Percentiles rank a stretch among this genome's conserved stretches.
Conservation (phyloP, 2,888 invertebrate species). For the Eristalis arbustorum region DNA sequence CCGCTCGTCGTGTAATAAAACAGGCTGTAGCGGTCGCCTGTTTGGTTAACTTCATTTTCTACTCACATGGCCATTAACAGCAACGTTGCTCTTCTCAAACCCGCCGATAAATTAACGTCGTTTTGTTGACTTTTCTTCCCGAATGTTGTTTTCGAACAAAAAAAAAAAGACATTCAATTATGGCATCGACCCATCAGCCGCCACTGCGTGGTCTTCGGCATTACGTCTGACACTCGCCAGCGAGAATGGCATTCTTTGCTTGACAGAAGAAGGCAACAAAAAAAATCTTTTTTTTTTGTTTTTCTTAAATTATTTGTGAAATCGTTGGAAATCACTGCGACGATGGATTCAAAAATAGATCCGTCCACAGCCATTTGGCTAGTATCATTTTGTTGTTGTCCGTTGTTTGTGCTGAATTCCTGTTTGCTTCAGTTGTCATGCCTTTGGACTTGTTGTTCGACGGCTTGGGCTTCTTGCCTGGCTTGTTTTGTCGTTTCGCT, state of each 20-base stretch:
- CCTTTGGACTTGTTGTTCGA: slow-evolving; percentile 58
- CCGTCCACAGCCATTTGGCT: slow-evolving; percentile 43
- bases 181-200: neutral
- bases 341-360: slow-evolving; percentile 58
- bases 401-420: slow-evolving; percentile 47
- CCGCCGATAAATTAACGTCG: neutral
- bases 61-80: neutral
- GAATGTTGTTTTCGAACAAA: neutral
- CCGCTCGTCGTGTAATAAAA: neutral
- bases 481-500: slow-evolving; percentile 55
- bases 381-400: slow-evolving; percentile 23
- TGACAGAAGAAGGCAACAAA: neutral
- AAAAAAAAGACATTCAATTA: neutral
- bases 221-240: neutral
- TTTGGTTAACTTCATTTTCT: neutral
- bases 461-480: slow-evolving; percentile 61
- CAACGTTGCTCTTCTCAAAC: neutral
- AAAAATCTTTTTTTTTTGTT: neutral
- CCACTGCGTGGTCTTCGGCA: neutral
- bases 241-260: slow-evolving; percentile 20
- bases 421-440: slow-evolving; percentile 60
- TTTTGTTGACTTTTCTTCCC: neutral
- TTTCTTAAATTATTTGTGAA: slow-evolving; percentile 41
- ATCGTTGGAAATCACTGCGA: slow-evolving; percentile 39
- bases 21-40: neutral